Evolutionary conservation across 2,797 vertebrate species (phyloP).

Genomic region (Sebastes nivosus): DNA sequence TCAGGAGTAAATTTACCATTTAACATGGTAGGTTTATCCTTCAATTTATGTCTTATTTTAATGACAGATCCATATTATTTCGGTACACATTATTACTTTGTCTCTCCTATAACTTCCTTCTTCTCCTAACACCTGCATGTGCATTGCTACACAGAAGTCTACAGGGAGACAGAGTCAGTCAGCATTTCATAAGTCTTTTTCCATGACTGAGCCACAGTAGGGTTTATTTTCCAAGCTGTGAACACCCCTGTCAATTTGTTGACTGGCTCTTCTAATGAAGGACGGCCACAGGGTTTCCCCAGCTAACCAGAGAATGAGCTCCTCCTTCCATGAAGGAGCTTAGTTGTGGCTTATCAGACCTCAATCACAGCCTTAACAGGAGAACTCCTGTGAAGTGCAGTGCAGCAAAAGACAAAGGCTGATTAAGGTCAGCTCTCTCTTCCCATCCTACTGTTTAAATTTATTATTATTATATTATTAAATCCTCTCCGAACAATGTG

Average conservation of each 20-base stretch:
- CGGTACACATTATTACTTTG: background rate
- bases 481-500: background rate
- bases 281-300: constrained; percentile 11
- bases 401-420: constrained; percentile 1
- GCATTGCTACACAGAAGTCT: background rate
- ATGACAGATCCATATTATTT: background rate
- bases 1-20: background rate
- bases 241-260: constrained; percentile 29
- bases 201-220: constrained; percentile 25
- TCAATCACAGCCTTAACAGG: background rate
- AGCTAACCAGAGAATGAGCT: constrained; percentile 6
- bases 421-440: background rate
- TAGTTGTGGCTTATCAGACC: constrained; percentile 11
- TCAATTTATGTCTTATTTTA: background rate
- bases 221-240: constrained; percentile 18
- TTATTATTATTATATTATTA: background rate
- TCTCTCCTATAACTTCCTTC: background rate
- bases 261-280: constrained; percentile 43
- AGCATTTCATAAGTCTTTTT: constrained; percentile 15
- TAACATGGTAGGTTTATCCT: background rate
- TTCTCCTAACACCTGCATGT: constrained; percentile 10
- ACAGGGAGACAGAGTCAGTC: constrained; percentile 1
- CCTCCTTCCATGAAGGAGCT: constrained; percentile 6
- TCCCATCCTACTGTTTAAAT: background rate
- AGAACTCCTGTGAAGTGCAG: background rate